Evolutionary conservation across 2,888 invertebrate species (phyloP).

Genomic region (Unio pictorum): DNA sequence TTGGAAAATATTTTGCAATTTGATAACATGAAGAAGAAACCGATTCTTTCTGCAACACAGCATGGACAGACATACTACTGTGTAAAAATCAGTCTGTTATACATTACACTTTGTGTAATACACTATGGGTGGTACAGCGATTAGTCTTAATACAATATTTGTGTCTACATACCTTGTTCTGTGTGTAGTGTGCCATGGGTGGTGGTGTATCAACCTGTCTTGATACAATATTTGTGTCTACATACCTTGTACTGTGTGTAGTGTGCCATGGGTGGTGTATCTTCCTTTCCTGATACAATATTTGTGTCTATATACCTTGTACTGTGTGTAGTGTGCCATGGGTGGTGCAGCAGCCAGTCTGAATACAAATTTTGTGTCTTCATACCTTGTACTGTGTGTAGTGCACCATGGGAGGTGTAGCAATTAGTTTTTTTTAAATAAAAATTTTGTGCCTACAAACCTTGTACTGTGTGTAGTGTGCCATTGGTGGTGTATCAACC

Average conservation of each 20-base stretch:
- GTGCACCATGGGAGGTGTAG: slow-evolving; percentile 91
- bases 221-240: too few species aligned
- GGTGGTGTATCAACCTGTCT: slow-evolving; percentile 84
- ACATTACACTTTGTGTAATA: slow-evolving; percentile 78
- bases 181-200: slow-evolving; percentile 88
- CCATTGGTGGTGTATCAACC: too few species aligned
- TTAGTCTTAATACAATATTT: slow-evolving; percentile 35
- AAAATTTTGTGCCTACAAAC: too few species aligned
- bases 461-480: too few species aligned
- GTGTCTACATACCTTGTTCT: slow-evolving; percentile 63
- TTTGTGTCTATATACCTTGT: slow-evolving; percentile 53
- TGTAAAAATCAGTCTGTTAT: not conserved
- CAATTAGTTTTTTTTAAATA: slow-evolving; percentile 71
- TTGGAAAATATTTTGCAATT: too few species aligned
- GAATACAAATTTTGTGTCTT: not conserved
- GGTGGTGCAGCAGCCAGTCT: slow-evolving; percentile 84
- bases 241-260: too few species aligned
- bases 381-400: slow-evolving; percentile 76
- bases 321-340: slow-evolving; percentile 84
- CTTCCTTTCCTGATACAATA: too few species aligned
- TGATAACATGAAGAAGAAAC: too few species aligned
- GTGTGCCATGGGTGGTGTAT: too few species aligned
- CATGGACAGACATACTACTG: too few species aligned
- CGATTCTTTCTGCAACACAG: too few species aligned
- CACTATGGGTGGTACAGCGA: slow-evolving; percentile 91